Evolutionary conservation across 2,797 vertebrate species (phyloP), one percentile per base, ranked within the genome.

Genomic region (Phataginus tetradactyla): DNA sequence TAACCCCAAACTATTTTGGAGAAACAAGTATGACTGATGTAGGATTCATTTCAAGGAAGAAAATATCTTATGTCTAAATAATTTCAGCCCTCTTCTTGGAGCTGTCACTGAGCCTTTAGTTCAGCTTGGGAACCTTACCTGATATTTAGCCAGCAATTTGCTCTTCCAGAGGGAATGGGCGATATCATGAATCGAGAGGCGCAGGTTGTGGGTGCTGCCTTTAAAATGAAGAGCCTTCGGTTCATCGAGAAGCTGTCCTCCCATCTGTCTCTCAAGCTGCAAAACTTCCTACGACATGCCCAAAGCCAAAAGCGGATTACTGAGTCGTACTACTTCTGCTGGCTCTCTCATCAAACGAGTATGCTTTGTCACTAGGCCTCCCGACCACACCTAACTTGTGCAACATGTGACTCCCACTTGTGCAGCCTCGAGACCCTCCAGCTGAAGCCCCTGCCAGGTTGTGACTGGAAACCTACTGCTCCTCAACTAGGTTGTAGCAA

Each of bases 201-300:
- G 99, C 97, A 99, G 99, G 98, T 99, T 99, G 98, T 99, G 99
- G 96, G 99, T 99, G 98, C 99, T 99, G 98, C 99, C 99, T 98
- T 99, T 99, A 97, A 99, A 99, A 98, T 99, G 99, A 91, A 99
- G 99, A 91, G 99, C 99, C 99, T 99, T 99, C 96, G 99, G 99
- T 98, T 99, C 99, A 69, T 99, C 99, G 97, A 99, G 94, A 93
- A 99, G 98, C 98, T 99, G 99, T 45, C 99, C 99, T 0, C 99
- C 99, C 99, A 99, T 99, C 98, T 99, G 99, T 93, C 99, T 99
- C 98, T 99, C 99, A 83, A 99, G 99, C 98, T 99, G 99, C 74
- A 99, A 98, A 64, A 99, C 99, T 98, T 99, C 99, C 99, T 99
- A 86, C 0, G 64, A 91, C 75, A 92, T 0, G 3, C 55, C n/a